These are phyloP conservation scores for Vimba vimba DNA, from an alignment of 2,113 vertebrate genomes.

Conservation along the genomic window DNA sequence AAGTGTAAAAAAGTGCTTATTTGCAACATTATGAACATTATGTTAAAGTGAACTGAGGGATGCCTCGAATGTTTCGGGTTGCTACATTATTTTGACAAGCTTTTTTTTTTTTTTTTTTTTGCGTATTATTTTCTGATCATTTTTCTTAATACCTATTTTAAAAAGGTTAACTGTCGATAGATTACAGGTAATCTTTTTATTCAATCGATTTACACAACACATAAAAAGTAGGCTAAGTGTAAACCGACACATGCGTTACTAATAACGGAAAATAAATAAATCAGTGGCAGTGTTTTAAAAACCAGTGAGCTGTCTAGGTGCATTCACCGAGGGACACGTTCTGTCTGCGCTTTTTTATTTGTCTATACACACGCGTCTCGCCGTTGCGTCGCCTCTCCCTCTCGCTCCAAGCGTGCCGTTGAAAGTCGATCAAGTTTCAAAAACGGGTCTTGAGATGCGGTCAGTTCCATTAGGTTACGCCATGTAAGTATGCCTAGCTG, in stretches of 20 bases:
- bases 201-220: not conserved
- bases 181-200: not conserved
- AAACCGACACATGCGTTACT: not conserved
- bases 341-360: not conserved
- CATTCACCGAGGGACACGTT: not conserved
- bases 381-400: not conserved
- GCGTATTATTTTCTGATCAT: not conserved
- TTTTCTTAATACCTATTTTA: not conserved
- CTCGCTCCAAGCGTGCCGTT: not conserved
- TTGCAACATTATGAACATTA: not conserved
- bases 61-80: not conserved
- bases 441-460: not conserved
- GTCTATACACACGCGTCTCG: not conserved
- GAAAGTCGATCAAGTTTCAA: not conserved
- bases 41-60: not conserved
- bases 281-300: not conserved
- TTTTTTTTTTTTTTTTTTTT: not conserved
- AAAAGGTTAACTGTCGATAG: not conserved
- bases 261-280: not conserved
- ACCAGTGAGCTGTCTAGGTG: not conserved
- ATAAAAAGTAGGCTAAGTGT: not conserved
- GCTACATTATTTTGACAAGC: not conserved
- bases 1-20: conserved; percentile 1
- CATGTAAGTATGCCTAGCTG: not conserved
- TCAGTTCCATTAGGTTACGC: not conserved